Conservation (phyloP, 2,113 vertebrate species). For the Rhinogobius similis region DNA sequence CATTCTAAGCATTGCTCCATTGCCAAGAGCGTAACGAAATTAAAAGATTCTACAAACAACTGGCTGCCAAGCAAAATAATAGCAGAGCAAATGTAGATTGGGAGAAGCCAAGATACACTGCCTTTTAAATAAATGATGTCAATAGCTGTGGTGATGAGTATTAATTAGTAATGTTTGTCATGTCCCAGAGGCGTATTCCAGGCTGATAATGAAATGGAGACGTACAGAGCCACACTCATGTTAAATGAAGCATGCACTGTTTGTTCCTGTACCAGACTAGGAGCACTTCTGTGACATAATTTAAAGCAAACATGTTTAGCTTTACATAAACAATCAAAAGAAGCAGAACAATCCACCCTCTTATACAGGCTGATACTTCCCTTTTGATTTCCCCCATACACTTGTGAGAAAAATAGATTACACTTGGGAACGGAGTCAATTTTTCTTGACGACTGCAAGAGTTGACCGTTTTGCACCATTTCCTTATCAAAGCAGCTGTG, state of each 20-base stretch:
- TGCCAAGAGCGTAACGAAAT: constrained; percentile 13
- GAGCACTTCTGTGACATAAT: constrained; percentile 63
- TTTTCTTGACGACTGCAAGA: constrained; percentile 46
- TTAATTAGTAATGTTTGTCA: constrained; percentile 25
- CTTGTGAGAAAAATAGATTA: constrained; percentile 61
- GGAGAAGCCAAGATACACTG: constrained; percentile 26
- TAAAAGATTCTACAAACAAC: constrained; percentile 8
- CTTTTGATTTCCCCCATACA: constrained; percentile 58
- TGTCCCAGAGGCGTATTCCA: constrained; percentile 20
- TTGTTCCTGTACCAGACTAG: constrained; percentile 59
- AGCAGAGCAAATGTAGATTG: constrained; percentile 5
- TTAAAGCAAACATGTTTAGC: constrained; percentile 70
- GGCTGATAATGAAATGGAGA: constrained; percentile 49
- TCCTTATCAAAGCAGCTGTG: constrained; percentile 69
- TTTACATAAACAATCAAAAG: constrained; percentile 65
- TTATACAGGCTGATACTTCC: constrained; percentile 60
- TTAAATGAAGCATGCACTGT: constrained; percentile 53
- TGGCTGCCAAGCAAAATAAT: constrained; percentile 11
- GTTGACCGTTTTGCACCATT: constrained; percentile 52
- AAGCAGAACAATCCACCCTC: constrained; percentile 64
- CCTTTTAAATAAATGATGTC: constrained; percentile 10
- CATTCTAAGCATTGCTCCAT: not conserved
- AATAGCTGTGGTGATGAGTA: constrained; percentile 34
- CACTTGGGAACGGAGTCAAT: constrained; percentile 55
- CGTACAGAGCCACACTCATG: constrained; percentile 44